Base-by-base conservation (phyloP, 2,888 invertebrate genomes). In the Spodoptera exigua region DNA sequence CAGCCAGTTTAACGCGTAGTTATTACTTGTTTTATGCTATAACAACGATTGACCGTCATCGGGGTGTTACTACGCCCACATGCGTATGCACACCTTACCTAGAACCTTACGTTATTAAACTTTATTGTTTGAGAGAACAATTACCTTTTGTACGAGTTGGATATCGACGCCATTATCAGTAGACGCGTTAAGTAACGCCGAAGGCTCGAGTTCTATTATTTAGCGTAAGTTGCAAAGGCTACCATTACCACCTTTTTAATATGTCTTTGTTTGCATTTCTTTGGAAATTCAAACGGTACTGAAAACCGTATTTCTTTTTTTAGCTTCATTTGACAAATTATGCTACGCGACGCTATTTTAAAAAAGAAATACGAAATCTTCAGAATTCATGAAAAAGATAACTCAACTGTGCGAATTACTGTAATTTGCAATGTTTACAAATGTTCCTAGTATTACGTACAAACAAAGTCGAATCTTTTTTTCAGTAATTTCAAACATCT, bases 81-180 rank as follows among this genome's bases (percentile, higher is more conserved):
- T 88, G 82, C 89, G 77, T 83, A 73, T 75, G 76, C 78, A 66
- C 82, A 83, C 81, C 82, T 89, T 92, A 91, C 92, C 85, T 92
- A 92, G 92, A 92, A 92, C 84, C 86, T 89, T 88, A 85, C 89
- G 85, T 89, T 90, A 89, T 89, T 88, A 86, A 87, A 87, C 89
- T 89, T 91, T 88, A 93, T 93, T 92, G 92, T 93, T 92, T 88
- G 80, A 89, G 89, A 90, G 92, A 93, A 94, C 93, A 94, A 93
- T 93, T 90, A 92, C 92, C 93, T 90, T 93, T 94, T 93, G 93
- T 93, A 89, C 82, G 83, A 85, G 85, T 83, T 85, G 79, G 84
- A 84, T 89, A 90, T 89, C 88, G 90, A 83, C 78, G 79, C 82
- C 86, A 87, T 90, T 90, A 91, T 91, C 90, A 88, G 88, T 87